Conservation (phyloP, 1,140 invertebrate species). For the Hyposmocoma kahamanoa region DNA sequence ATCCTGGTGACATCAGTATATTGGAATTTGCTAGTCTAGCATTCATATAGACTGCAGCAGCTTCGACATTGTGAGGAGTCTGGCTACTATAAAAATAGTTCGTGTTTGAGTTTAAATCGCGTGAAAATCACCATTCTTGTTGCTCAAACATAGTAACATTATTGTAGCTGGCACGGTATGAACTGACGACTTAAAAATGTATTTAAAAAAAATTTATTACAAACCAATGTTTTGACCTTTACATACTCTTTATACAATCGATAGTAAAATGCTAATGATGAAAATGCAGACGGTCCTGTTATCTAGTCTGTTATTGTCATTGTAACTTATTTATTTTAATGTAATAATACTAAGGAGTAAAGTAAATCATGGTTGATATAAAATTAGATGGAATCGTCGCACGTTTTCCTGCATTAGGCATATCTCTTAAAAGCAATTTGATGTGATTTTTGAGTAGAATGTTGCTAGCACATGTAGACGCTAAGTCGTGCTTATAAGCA, state of each 20-base stretch:
- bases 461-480: conserved; percentile 18
- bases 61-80: too few species aligned
- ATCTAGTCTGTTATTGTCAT: conserved; percentile 50
- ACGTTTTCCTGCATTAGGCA: conserved; percentile 37
- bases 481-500: conserved; percentile 36
- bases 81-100: too few species aligned
- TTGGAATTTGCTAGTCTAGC: too few species aligned
- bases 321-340: conserved; percentile 36
- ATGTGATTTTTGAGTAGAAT: conserved; percentile 30
- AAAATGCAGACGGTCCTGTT: conserved; percentile 44
- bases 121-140: too few species aligned
- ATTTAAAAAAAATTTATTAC: too few species aligned
- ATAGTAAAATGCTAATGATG: conserved; percentile 16
- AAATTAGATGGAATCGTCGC: conserved; percentile 19
- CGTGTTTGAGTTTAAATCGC: not conserved
- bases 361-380: conserved; percentile 13
- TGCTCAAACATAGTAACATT: conserved; percentile 22
- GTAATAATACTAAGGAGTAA: too few species aligned
- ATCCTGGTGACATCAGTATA: too few species aligned
- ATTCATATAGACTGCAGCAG: too few species aligned
- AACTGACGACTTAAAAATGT: conserved; percentile 17
- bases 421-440: conserved; percentile 50
- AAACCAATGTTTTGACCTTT: too few species aligned
- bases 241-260: too few species aligned
- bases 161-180: conserved; percentile 5